Conservation (phyloP, 2,113 vertebrate species). For the Cyphomyrus discorhynchus region DNA sequence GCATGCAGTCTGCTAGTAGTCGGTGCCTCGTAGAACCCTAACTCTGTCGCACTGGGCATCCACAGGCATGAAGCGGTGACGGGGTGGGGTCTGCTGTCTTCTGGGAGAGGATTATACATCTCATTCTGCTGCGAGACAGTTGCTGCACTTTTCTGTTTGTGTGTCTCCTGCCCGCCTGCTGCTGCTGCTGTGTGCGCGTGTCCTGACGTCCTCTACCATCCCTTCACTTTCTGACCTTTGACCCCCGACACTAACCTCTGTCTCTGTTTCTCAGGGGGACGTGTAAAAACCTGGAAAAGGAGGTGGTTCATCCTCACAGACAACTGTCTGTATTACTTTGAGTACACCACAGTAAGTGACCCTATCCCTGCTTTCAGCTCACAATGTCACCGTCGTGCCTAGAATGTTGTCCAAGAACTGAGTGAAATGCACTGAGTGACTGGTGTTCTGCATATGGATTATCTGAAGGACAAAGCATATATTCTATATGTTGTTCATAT, state of each 20-base stretch:
- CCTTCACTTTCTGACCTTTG: not conserved
- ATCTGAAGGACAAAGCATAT: not conserved
- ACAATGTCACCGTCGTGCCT: not conserved
- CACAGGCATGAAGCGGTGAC: not conserved
- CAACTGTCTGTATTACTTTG: conserved; percentile 98
- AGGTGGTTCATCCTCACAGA: conserved; percentile 98
- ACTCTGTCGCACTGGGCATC: not conserved
- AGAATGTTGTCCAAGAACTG: not conserved
- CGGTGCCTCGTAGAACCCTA: not conserved
- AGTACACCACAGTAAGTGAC: conserved; percentile 89
- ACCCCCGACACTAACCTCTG: not conserved
- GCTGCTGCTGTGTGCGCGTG: conserved; percentile 25
- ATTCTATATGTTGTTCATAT: not conserved
- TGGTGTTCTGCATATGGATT: not conserved
- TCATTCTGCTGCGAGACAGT: not conserved
- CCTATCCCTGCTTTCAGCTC: not conserved
- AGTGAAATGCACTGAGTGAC: not conserved
- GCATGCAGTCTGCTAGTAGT: not conserved
- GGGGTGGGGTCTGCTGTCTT: not conserved
- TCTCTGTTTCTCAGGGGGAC: conserved; percentile 74
- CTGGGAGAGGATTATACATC: not conserved
- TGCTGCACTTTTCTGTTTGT: conserved; percentile 24
- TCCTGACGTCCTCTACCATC: conserved; percentile 3
- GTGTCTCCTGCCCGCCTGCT: conserved; percentile 46
- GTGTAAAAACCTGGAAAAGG: conserved; percentile 96